Percentiles rank a stretch among this genome's conserved stretches.
Conservation (phyloP, 2,113 vertebrate genomes). For the Sinocyclocheilus grahami region DNA sequence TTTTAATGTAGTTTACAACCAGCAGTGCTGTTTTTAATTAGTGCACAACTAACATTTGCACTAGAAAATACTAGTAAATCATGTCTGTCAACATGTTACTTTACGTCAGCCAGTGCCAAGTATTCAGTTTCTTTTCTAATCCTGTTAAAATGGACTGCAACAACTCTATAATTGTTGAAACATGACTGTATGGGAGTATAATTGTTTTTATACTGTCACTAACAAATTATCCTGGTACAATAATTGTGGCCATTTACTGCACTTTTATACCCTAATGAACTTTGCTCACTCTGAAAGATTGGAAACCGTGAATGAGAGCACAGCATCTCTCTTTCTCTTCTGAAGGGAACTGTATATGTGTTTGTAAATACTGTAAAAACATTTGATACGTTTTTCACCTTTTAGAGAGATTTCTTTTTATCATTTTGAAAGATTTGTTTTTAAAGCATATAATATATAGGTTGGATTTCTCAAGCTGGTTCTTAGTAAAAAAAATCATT, state of each 20-base stretch:
- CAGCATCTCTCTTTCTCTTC: slow-evolving; percentile 66
- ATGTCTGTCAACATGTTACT: not conserved
- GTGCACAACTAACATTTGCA: not conserved
- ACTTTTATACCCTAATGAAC: slow-evolving; percentile 27
- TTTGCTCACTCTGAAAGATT: slow-evolving; percentile 73
- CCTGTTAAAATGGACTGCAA: not conserved
- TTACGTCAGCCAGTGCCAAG: slow-evolving; percentile 46
- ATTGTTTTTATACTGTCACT: slow-evolving; percentile 1
- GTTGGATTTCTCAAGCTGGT: slow-evolving; percentile 92
- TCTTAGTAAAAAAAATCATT: slow-evolving; percentile 78
- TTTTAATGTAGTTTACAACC: slow-evolving; percentile 3
- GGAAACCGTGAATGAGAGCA: slow-evolving; percentile 85
- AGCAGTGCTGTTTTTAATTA: slow-evolving; percentile 15
- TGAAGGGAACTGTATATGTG: slow-evolving; percentile 72
- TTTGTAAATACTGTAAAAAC: slow-evolving; percentile 90
- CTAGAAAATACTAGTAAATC: not conserved
- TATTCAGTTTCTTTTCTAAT: slow-evolving; percentile 39
- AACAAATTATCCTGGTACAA: slow-evolving; percentile 1
- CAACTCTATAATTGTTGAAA: not conserved
- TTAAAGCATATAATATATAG: slow-evolving; percentile 96
- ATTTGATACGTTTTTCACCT: slow-evolving; percentile 76
- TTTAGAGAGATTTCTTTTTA: slow-evolving; percentile 76
- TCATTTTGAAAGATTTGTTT: slow-evolving; percentile 76
- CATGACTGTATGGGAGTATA: not conserved
- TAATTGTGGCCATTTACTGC: slow-evolving; percentile 56